phyloP scores from a whole-genome alignment of 2,797 vertebrate species.

The Pitangus sulphuratus region DNA sequence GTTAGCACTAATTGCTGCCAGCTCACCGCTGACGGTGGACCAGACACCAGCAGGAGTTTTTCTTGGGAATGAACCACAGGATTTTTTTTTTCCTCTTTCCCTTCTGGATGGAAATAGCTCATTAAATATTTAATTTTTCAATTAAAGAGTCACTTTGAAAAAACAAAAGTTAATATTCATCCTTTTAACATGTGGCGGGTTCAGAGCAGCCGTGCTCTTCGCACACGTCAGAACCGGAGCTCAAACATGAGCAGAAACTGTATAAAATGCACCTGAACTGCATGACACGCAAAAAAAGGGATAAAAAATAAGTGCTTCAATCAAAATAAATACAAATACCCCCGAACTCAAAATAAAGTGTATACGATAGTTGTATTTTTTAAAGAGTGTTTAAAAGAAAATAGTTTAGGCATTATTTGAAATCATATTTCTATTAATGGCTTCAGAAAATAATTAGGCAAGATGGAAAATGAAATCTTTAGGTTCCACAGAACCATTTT shows the following conservation, averaged over 20 bases:
- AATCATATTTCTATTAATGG: not conserved
- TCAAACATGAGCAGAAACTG: not conserved
- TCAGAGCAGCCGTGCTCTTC: not conserved
- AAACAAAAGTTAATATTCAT: constrained; percentile 50
- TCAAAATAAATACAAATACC: not conserved
- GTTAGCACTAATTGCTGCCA: not conserved
- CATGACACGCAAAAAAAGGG: not conserved
- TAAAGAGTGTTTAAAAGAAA: not conserved
- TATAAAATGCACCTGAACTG: not conserved
- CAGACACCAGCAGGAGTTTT: not conserved
- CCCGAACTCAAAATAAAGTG: not conserved
- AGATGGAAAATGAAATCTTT: not conserved
- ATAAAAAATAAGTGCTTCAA: not conserved
- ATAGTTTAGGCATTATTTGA: not conserved
- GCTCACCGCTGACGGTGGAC: fast-evolving
- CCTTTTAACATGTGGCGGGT: not conserved
- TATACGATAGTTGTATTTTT: not conserved
- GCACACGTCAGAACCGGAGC: not conserved
- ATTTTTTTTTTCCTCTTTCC: not conserved
- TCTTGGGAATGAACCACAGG: not conserved
- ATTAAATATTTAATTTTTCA: constrained; percentile 65
- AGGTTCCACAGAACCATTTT: not conserved
- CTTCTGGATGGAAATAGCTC: constrained; percentile 24
- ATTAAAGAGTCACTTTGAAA: constrained; percentile 51
- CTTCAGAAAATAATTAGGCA: not conserved